A percentile compares a stretch with the other conserved stretches of the same genome.
These are phyloP conservation scores for Argyresthia albistria DNA, from an alignment of 2,888 invertebrate species.

Conservation along the genomic window DNA sequence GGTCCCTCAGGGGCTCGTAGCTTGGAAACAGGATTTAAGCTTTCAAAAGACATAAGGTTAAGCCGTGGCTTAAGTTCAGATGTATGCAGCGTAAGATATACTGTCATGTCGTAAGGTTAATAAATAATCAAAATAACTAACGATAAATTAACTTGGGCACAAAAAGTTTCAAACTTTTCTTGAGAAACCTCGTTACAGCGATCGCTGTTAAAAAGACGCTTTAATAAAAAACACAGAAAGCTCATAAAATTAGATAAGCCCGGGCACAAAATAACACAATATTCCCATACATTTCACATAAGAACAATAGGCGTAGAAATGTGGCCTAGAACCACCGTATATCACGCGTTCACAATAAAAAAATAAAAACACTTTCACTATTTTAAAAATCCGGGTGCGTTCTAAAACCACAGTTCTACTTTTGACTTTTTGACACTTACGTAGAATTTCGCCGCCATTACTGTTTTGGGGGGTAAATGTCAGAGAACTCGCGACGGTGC, in stretches of 20 bases:
- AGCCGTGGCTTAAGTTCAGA: not conserved
- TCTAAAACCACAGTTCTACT: constrained; percentile 56
- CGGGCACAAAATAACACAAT: constrained; percentile 6
- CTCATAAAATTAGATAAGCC: too few species aligned
- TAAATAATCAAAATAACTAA: too few species aligned
- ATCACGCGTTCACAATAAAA: constrained; percentile 1
- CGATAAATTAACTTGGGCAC: too few species aligned
- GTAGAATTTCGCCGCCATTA: constrained; percentile 65
- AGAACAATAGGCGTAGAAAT: constrained; percentile 44
- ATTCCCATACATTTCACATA: constrained; percentile 25
- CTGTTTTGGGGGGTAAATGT: constrained; percentile 40
- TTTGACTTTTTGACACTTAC: constrained; percentile 52
- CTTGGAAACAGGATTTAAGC: too few species aligned
- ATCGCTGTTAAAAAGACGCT: not conserved
- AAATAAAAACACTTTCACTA: constrained; percentile 12
- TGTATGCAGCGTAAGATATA: too few species aligned
- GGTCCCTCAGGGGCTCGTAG: too few species aligned
- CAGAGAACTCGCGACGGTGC: constrained; percentile 49
- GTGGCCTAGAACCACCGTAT: constrained; percentile 54
- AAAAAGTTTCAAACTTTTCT: not conserved
- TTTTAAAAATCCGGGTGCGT: constrained; percentile 36
- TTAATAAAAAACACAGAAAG: constrained; percentile 6
- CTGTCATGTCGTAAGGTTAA: too few species aligned
- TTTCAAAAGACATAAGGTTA: not conserved
- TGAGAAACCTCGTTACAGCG: not conserved